Percentiles rank a stretch among this genome's conserved stretches.
Conservation (phyloP, 2,888 invertebrate species). For the Lepetodrilus schrolli region DNA sequence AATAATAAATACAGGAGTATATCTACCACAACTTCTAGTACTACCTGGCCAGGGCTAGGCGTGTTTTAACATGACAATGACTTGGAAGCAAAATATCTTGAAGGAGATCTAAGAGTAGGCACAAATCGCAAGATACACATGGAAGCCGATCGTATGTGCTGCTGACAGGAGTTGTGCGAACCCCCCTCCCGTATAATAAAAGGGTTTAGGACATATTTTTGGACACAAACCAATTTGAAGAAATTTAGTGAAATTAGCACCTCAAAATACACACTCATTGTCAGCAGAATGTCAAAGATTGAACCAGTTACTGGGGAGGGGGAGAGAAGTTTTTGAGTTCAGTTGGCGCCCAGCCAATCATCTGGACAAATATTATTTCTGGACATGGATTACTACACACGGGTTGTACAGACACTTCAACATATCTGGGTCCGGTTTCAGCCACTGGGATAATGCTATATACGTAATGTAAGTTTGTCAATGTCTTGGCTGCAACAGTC, state of each 20-base stretch:
- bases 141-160: neutral
- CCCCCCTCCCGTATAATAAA: neutral
- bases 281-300: neutral
- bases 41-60: conserved; percentile 6
- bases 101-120: conserved; percentile 18
- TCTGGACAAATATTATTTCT: too few species aligned
- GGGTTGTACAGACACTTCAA: too few species aligned
- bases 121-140: conserved; percentile 22
- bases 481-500: neutral
- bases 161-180: neutral
- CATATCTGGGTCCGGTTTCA: too few species aligned
- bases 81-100: conserved; percentile 24
- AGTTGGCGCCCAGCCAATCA: neutral
- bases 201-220: neutral
- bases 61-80: conserved; percentile 14
- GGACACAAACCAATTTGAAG: neutral
- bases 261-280: neutral
- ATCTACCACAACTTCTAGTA: conserved; percentile 11
- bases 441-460: neutral
- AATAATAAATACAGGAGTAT: neutral
- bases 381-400: too few species aligned
- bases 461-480: neutral
- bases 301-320: neutral
- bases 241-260: neutral
- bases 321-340: neutral